These are phyloP conservation scores for Poecilobothrus nobilitatus DNA, from an alignment of 2,888 invertebrate genomes.

Conservation along the genomic window DNA sequence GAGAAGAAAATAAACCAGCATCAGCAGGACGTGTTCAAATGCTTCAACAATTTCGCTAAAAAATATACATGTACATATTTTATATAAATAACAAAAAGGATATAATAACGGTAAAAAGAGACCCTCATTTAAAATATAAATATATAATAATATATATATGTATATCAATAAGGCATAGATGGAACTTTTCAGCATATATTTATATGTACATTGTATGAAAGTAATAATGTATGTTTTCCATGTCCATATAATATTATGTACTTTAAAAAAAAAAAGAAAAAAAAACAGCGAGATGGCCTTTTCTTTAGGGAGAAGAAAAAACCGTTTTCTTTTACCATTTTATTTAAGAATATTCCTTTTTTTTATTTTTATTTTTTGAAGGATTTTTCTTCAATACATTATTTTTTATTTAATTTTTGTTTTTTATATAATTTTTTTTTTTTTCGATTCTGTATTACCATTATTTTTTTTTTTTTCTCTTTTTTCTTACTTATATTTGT, in stretches of 20 bases:
- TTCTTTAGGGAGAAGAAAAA: constrained; percentile 7
- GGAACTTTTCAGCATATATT: not conserved
- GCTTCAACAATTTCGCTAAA: constrained; percentile 8
- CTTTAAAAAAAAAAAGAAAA: not conserved
- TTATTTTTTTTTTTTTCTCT: not conserved
- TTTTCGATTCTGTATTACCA: too few relatives aligned
- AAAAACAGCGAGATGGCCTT: not conserved
- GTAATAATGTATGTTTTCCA: not conserved
- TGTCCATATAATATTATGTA: too few relatives aligned
- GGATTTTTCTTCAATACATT: not conserved
- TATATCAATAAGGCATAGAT: not conserved
- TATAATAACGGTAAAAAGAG: constrained; percentile 6
- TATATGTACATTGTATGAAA: not conserved
- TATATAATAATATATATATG: not conserved
- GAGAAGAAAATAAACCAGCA: not conserved
- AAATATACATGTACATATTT: not conserved
- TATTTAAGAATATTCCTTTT: not conserved
- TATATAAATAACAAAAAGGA: not conserved
- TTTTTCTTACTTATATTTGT: not conserved
- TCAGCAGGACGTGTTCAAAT: constrained; percentile 12
- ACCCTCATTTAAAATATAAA: not conserved
- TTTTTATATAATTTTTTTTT: not conserved
- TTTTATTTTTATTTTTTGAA: not conserved
- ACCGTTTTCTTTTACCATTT: constrained; percentile 3
- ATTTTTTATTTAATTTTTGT: not conserved